Base-by-base conservation (phyloP, 1,140 invertebrate genomes). In the Drosophila burlai region DNA sequence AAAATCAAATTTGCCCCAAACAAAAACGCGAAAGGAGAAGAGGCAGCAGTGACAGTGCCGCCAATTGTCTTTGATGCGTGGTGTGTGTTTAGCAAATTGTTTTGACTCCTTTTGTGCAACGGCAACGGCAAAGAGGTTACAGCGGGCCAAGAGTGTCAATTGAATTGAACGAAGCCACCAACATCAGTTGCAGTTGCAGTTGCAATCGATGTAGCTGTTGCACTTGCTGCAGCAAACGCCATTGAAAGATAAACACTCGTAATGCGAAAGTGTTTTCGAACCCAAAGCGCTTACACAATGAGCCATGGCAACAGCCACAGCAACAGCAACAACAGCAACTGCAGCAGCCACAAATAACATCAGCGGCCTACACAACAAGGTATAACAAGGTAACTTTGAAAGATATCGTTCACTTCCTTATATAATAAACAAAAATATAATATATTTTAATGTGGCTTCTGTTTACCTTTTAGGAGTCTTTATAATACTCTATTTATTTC, bases 241-340 rank as follows among this genome's bases (percentile, higher is more conserved):
- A 80, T 45, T 68, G 59, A 58, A 79, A 90, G 74, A 69, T 90
- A 89, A 89, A 90, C 84, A 89, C 81, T 81, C 90, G 84, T 90
- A 90, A 90, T 84, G 81, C 85, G 84, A 89, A 89, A 89, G 84
- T 89, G 76, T 80, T 83, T 83, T 86, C 57, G 55, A 80, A 66
- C 69, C 54, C 72, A 71, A 71, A 61, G 72, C 66, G 66, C 84
- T 89, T 87, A 84, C 77, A 87, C 84, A 87, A 89, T 84, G 74
- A 46, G 42, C 60, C 69, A 49, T 42, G 66, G 50, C 71, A 71
- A 21, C 66, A 71, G 63, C 36, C 31, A 38, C 31, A 52, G 26
- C 38, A 54, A 65, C 34, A 36, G 10, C 13, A 42, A 50, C 52
- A 47, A 42, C 43, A 60, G 47, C 76, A 82, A 40, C 60, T 58